Conservation (phyloP, 2,113 vertebrate genomes). For the Semicossyphus pulcher region DNA sequence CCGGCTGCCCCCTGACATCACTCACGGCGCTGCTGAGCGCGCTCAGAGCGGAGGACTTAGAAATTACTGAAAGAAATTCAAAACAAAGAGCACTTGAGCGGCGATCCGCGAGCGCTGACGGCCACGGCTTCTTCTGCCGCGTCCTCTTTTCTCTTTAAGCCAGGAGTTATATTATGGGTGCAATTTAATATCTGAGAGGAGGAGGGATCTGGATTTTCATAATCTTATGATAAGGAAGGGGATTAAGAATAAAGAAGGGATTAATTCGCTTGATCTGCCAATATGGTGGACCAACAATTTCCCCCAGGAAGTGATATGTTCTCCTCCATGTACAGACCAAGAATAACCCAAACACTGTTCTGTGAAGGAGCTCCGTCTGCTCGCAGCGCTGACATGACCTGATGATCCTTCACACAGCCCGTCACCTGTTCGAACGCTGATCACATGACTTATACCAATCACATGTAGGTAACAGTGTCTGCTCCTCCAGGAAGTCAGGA, state of each 20-base stretch:
- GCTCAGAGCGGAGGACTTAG: conserved; percentile 67
- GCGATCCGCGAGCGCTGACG: conserved; percentile 52
- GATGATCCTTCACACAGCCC: conserved; percentile 7
- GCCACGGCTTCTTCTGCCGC: conserved; percentile 6
- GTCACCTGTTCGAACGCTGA: conserved; percentile 15
- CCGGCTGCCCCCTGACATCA: conserved; percentile 66
- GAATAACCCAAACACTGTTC: conserved; percentile 74
- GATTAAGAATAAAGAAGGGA: conserved; percentile 88
- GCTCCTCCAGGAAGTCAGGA: neutral
- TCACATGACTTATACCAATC: neutral
- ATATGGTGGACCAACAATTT: conserved; percentile 83
- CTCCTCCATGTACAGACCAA: conserved; percentile 62
- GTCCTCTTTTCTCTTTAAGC: conserved; percentile 77
- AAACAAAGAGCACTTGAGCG: conserved; percentile 79
- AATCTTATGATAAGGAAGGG: conserved; percentile 87
- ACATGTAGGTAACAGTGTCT: neutral
- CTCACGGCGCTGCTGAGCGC: conserved; percentile 61
- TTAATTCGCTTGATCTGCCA: conserved; percentile 89
- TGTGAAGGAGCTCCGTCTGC: conserved; percentile 67
- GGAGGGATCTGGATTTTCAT: conserved; percentile 84
- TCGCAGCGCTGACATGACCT: conserved; percentile 33
- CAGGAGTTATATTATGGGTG: conserved; percentile 81
- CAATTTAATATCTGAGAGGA: conserved; percentile 87
- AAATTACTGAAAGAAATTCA: conserved; percentile 75
- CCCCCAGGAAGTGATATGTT: conserved; percentile 83